These are phyloP conservation scores for Pseudochaenichthys georgianus DNA, from an alignment of 2,797 vertebrate genomes.

Conservation along the genomic window DNA sequence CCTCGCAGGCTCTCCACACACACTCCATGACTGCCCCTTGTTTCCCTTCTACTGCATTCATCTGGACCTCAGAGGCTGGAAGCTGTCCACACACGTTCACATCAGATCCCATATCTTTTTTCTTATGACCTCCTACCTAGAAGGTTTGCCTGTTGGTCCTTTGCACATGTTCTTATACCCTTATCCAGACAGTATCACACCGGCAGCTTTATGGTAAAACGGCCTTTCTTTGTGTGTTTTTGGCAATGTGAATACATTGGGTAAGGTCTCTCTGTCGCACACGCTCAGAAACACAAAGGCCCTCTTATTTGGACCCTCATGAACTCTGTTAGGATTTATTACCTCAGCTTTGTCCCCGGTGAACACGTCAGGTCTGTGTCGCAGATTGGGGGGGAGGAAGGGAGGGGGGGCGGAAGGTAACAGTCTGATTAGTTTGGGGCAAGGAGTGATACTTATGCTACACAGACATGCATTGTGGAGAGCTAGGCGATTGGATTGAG, in stretches of 20 bases:
- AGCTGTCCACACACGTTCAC: constrained; percentile 10
- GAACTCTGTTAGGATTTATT: constrained; percentile 79
- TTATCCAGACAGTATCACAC: constrained; percentile 41
- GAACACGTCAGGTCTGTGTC: constrained; percentile 63
- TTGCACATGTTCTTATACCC: constrained; percentile 47
- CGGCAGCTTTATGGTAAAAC: constrained; percentile 55
- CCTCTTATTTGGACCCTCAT: constrained; percentile 74
- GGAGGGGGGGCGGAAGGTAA: constrained; percentile 42
- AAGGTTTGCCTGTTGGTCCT: constrained; percentile 15
- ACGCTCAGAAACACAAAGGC: constrained; percentile 66
- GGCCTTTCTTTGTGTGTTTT: constrained; percentile 49
- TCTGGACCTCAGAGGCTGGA: constrained; percentile 14
- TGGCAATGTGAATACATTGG: constrained; percentile 53
- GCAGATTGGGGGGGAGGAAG: constrained; percentile 47
- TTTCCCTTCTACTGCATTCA: constrained; percentile 13
- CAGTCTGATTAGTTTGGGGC: constrained; percentile 55
- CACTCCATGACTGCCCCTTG: neutral
- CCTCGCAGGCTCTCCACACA: neutral
- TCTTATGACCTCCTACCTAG: constrained; percentile 6
- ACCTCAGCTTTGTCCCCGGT: constrained; percentile 68
- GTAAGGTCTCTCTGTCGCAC: constrained; percentile 47
- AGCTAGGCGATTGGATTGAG: constrained; percentile 32
- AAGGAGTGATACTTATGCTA: constrained; percentile 49
- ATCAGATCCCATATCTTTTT: constrained; percentile 33
- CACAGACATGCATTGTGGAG: constrained; percentile 46